Evolutionary conservation across 2,888 invertebrate genomes (phyloP), one percentile per base, ranked within the genome.

Genomic region (Callinectes sapidus): DNA sequence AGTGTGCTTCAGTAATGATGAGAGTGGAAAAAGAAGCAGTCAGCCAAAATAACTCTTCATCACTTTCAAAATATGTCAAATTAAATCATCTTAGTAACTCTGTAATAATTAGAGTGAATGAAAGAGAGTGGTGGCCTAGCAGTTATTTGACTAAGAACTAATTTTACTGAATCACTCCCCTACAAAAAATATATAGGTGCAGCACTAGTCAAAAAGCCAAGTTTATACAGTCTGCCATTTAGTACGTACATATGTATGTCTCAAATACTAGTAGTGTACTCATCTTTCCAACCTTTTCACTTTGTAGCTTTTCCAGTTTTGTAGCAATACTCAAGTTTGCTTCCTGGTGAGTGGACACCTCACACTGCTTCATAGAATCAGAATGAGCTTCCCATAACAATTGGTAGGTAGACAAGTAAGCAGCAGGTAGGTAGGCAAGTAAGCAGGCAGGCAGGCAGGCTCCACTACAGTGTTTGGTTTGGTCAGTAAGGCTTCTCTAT

Each of bases 241-340:
- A 23, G 61, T 71, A 13, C 28, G 28, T 71, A 71, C 71, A 23
- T 71, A 71, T n/a, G 28, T 71, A 71, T n/a, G n/a, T 28, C 23
- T 71, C 10, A 71, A 71, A 71, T 71, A 71, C 18, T 61, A 61
- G 16, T 61, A 48, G 48, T 61, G 5, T n/a, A 61, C 61, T 23
- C 61, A 61, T 23, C 61, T 61, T 61, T 61, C 23, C 23, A 61
- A 28, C 71, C 23, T 2, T 71, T 71, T 8, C n/a, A 23, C 1
- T 61, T 61, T 3, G 71, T 71, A 71, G 71, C n/a, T n/a, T 71
- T 71, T 71, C 10, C 28, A 6, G n/a, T 71, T 28, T 28, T 71
- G 28, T 71, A 28, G 71, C n/a, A 71, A 71, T n/a, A 71, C n/a
- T 71, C 71, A 71, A n/a, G 61, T 71, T n/a, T 71, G 71, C 71